phyloP scores from a whole-genome alignment of 2,113 vertebrate genomes.

The Henicopernis longicauda region DNA sequence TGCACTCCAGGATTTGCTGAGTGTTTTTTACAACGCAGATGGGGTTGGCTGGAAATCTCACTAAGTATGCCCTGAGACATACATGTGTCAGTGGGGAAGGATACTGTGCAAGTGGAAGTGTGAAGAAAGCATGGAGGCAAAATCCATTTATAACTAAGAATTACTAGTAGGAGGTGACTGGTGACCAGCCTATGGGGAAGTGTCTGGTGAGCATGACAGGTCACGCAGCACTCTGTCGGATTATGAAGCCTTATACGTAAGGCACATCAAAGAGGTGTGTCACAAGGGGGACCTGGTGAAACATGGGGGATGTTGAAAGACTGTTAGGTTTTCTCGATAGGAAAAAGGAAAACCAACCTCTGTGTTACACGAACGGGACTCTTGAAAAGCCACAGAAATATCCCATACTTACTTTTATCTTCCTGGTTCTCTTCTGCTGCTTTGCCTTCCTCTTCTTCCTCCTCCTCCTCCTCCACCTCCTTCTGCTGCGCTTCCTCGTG shows the following conservation, averaged over 20 bases:
- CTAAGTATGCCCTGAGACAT: neutral
- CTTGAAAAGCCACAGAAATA: conserved; percentile 55
- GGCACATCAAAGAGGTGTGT: neutral
- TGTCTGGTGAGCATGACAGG: neutral
- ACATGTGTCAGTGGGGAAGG: neutral
- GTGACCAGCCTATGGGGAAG: neutral
- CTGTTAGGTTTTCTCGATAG: neutral
- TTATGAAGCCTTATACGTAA: neutral
- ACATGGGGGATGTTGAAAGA: neutral
- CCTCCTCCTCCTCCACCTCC: conserved; percentile 71
- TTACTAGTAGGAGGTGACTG: neutral
- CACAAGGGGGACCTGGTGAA: neutral
- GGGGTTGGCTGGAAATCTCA: neutral
- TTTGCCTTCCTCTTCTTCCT: conserved; percentile 76
- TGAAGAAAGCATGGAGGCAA: conserved; percentile 19
- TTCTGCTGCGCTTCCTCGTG: conserved; percentile 79
- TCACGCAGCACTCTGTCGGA: neutral
- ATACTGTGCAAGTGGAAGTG: neutral
- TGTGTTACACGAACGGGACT: neutral
- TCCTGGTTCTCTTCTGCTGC: conserved; percentile 70
- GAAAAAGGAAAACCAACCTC: neutral
- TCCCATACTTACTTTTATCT: conserved; percentile 78
- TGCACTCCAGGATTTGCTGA: neutral
- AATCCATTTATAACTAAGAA: conserved; percentile 18
- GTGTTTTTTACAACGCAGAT: neutral